Evolutionary conservation across 2,888 invertebrate genomes (phyloP), one percentile per base, ranked within the genome.

Genomic region (Hyppa rectilinea): DNA sequence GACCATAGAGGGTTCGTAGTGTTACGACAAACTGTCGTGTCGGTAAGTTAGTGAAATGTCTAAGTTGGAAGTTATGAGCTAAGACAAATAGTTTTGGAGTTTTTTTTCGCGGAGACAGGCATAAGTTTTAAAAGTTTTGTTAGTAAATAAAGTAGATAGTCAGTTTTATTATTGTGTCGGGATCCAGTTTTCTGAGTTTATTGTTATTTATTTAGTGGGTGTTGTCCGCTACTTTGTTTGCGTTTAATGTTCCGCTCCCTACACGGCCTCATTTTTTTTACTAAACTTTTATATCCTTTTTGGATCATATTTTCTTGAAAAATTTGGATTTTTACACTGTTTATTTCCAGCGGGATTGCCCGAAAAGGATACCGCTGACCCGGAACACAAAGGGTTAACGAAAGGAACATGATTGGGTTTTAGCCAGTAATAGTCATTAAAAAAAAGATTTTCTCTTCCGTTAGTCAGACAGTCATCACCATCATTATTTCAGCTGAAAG

Each of bases 11-110:
- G 31, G 49, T 50, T 60, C 40, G 49, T 31, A 40, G 29, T 71
- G 82, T 67, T 31, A 53, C 73, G 52, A 61, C 52, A 47, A 64
- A 82, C 49, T 72, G 73, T 45, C 56, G 6, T 45, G 45, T 79
- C 29, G 43, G 73, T 60, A 40, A 64, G 36, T 72, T 67, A 31
- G 55, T 31, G 23, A 72, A 82, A 82, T 38, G 63, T 56, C 82
- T 64, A 45, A 78, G 47, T 76, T 60, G 14, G 6, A 71, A 81
- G 63, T 63, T 66, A 66, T 71, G 43, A 81, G 59, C 26, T 23
- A 67, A 56, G 66, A 79, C 60, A 79, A 82, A 79, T 72, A 67
- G 65, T 79, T 71, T 49, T 12, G 10, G n/a, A 63, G 50, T 66
- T 78, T 49, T 36, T 71, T 70, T 52, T 26, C n/a, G 50, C 53